Evolutionary conservation across 1,140 invertebrate species (phyloP).

Genomic region (Drosophila cardini): DNA sequence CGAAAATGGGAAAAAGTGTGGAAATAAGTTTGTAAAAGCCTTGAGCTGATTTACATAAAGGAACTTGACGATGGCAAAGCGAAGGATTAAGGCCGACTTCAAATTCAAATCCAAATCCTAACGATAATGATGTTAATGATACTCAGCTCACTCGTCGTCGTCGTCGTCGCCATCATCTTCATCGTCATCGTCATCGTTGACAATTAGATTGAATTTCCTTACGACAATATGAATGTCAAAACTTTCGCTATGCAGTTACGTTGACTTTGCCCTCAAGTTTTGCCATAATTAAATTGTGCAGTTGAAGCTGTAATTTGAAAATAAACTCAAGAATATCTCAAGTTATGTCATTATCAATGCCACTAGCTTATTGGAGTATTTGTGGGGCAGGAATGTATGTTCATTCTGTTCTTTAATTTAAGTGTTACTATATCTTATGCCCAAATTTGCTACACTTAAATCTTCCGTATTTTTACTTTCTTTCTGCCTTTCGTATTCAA

Average conservation of each 20-base stretch:
- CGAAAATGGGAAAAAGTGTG: neutral
- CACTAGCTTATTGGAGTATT: too few relatives aligned
- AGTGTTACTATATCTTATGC: too few relatives aligned
- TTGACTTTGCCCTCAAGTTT: constrained; percentile 19
- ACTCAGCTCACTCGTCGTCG: constrained; percentile 7
- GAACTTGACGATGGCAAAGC: constrained; percentile 23
- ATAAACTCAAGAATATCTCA: neutral
- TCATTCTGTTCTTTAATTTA: too few relatives aligned
- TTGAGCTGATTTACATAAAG: constrained; percentile 66
- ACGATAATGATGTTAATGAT: constrained; percentile 9
- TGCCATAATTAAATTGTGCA: constrained; percentile 14
- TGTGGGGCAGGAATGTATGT: too few relatives aligned
- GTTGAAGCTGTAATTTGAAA: neutral
- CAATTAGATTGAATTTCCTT: constrained; percentile 35
- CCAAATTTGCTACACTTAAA: neutral
- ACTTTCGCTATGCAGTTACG: constrained; percentile 2
- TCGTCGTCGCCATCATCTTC: neutral
- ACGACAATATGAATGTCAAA: constrained; percentile 7
- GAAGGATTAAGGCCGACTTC: constrained; percentile 32
- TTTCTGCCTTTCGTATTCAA: neutral
- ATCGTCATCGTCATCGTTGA: too few relatives aligned
- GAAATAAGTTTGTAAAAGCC: constrained; percentile 34
- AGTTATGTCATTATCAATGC: neutral
- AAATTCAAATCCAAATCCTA: neutral
- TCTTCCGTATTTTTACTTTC: neutral